A percentile compares a stretch with the other conserved stretches of the same genome.
Evolutionary conservation across 2,797 vertebrate species (phyloP).

Genomic region (Artibeus jamaicensis): DNA sequence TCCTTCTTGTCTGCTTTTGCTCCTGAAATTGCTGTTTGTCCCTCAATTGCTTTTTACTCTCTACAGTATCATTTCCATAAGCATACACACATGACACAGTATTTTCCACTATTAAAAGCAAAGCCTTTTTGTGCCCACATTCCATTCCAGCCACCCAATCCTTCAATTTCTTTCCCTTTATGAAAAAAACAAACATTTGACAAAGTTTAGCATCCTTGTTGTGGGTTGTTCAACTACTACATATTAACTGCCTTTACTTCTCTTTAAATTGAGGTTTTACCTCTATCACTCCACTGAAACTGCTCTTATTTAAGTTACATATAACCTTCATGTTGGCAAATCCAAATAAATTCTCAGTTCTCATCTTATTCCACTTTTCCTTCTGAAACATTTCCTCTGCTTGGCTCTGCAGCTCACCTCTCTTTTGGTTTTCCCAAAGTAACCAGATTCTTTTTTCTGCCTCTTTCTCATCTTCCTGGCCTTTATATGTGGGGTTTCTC

Average conservation of each 20-base stretch:
- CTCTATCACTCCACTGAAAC: background rate
- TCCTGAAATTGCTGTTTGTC: background rate
- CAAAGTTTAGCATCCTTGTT: background rate
- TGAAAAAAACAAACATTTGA: background rate
- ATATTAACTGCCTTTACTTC: background rate
- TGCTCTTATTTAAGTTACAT: background rate
- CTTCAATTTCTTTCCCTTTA: background rate
- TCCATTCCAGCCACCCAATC: background rate
- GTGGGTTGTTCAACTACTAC: background rate
- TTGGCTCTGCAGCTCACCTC: background rate
- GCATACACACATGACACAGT: background rate
- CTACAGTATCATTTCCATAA: background rate
- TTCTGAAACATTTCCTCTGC: background rate
- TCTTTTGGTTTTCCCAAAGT: background rate
- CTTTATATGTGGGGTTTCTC: background rate
- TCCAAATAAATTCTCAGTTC: background rate
- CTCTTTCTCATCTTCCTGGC: background rate
- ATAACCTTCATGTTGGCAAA: background rate
- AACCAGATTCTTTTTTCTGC: background rate
- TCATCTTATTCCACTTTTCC: background rate
- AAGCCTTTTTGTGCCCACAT: background rate
- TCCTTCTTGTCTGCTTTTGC: background rate
- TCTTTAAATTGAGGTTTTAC: background rate
- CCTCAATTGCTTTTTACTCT: background rate
- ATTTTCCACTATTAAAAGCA: background rate